Base-by-base conservation (phyloP, 2,797 vertebrate species). In the Peromyscus eremicus region DNA sequence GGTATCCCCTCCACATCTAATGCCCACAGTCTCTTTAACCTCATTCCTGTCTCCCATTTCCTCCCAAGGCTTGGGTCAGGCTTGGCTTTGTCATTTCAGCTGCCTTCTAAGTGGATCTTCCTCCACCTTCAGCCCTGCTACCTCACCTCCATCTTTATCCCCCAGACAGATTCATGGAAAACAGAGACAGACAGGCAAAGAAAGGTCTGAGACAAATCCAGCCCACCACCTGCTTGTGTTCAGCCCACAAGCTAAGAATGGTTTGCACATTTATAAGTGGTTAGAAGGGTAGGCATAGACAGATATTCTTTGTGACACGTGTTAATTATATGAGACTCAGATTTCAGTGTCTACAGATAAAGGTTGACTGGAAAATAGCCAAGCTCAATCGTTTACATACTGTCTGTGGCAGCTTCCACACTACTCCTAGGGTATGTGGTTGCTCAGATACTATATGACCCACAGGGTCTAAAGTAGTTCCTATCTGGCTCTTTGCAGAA, bases 211-310 rank as follows among this genome's bases (percentile, higher is more conserved):
- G 83, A 46, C 92, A 76, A 80, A 89, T 29, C 70, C 70, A 83
- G 79, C 14, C 21, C 0, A 55, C 68, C 34, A 57, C 55, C 2
- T 83, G 25, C 43, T 92, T 91, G 88, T 90, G 6, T 55, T 75
- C 34, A 25, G 7, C 6, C 62, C 55, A 29, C 9, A 1, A 85
- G n/a, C 57, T 88, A 83, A 96, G 76, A 88, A 92, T 55, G 21
- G 43, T 80, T 91, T 89, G 14, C 52, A 37, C 25, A 87, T 93
- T 95, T 96, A 92, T 86, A 93, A 95, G 43, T 92, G 75, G 14
- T 64, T 94, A 52, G 92, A 92, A 71, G 55, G 29, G 76, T 32
- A 85, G 70, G 37, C 57, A 93, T 34, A 82, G 32, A 91, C 70
- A 9, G 75, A 10, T 66, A 71, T 81, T 88, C n/a, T 95, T 95